Percentiles rank a stretch among this genome's conserved stretches.
Conservation (phyloP, 2,888 invertebrate genomes). For the Lamellibrachia satsuma region DNA sequence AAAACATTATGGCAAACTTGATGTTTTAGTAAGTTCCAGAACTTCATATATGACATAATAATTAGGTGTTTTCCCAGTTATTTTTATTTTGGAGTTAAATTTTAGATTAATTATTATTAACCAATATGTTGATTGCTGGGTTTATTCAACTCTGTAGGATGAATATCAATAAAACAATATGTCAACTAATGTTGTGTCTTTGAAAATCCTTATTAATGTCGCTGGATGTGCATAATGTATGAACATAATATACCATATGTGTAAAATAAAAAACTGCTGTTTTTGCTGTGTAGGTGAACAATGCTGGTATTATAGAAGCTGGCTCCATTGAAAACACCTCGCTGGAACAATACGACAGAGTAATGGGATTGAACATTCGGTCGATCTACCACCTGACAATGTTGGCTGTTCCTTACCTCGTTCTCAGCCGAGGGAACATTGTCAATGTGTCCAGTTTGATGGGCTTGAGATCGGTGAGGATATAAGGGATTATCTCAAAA, state of each 20-base stretch:
- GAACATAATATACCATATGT: neutral
- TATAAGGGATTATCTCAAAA: neutral
- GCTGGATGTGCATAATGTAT: neutral
- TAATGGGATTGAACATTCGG: constrained; percentile 88
- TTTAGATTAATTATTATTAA: neutral
- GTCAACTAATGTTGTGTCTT: too few species aligned
- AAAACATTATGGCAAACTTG: constrained; percentile 53
- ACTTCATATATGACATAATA: neutral
- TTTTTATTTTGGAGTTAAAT: too few species aligned
- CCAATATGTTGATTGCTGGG: neutral
- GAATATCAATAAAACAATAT: neutral
- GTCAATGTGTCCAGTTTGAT: constrained; percentile 96
- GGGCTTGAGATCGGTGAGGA: constrained; percentile 79
- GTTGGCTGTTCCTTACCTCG: constrained; percentile 86
- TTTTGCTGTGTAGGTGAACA: constrained; percentile 69
- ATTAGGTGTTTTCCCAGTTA: too few species aligned
- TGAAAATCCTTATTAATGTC: too few species aligned
- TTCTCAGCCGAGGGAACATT: constrained; percentile 67
- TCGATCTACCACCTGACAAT: constrained; percentile 75
- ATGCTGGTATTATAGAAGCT: constrained; percentile 84
- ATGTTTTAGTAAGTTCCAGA: constrained; percentile 56
- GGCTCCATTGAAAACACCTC: constrained; percentile 87
- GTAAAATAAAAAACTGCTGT: neutral
- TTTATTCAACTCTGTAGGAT: too few species aligned
- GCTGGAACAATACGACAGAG: constrained; percentile 85